A percentile compares a stretch with the other conserved stretches of the same genome.
Evolutionary conservation across 2,888 invertebrate genomes (phyloP).

Genomic region (Scaptomyza caliginosa): DNA sequence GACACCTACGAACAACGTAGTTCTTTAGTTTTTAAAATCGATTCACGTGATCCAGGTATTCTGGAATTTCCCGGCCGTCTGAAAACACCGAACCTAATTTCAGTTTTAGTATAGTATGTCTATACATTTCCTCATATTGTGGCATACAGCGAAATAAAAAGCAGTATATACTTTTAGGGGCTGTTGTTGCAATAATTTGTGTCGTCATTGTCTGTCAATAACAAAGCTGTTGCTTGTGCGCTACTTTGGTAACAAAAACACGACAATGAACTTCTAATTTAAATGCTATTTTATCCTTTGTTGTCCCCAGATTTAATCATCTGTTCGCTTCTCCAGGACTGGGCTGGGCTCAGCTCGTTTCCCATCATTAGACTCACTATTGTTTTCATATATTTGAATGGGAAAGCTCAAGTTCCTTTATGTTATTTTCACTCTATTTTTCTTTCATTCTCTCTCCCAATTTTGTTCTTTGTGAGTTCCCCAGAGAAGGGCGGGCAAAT

Average conservation of each 20-base stretch:
- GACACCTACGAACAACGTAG: too few relatives aligned
- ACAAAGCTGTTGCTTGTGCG: constrained; percentile 55
- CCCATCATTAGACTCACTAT: constrained; percentile 72
- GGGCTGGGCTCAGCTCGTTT: constrained; percentile 39
- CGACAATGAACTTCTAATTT: constrained; percentile 75
- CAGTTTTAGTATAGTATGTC: too few relatives aligned
- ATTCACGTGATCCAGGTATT: too few relatives aligned
- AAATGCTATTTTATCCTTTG: constrained; percentile 73
- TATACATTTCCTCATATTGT: background rate
- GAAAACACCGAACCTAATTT: too few relatives aligned
- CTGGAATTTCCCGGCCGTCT: too few relatives aligned
- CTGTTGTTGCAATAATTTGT: constrained; percentile 61
- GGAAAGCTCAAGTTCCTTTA: constrained; percentile 34
- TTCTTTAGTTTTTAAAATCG: too few relatives aligned
- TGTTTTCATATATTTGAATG: constrained; percentile 62
- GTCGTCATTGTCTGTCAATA: constrained; percentile 54
- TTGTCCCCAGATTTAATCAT: constrained; percentile 73
- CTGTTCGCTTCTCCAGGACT: constrained; percentile 21
- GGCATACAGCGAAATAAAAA: background rate
- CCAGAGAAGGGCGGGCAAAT: constrained; percentile 14
- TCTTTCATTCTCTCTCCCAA: background rate
- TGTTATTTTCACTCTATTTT: background rate
- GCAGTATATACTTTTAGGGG: constrained; percentile 3
- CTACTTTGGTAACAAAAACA: constrained; percentile 67
- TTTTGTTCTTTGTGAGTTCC: background rate